Percentiles rank a stretch among this genome's conserved stretches.
Evolutionary conservation across 2,113 vertebrate species (phyloP).

Genomic region (Bubo bubo): DNA sequence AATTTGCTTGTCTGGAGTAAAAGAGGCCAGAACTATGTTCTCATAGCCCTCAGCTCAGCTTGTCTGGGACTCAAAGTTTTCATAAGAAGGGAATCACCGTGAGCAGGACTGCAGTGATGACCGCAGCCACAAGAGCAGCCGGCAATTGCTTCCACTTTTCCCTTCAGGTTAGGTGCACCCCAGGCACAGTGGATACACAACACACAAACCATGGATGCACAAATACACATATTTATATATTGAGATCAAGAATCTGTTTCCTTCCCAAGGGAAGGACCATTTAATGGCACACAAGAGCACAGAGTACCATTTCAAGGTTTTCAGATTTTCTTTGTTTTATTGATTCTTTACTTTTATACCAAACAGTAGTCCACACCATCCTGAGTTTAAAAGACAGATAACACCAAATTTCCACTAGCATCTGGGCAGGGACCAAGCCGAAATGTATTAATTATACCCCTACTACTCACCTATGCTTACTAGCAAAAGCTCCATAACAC

Average conservation of each 20-base stretch:
- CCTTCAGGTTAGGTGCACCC: no score
- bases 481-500: not conserved
- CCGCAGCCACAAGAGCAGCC: rapidly evolving
- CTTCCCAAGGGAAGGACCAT: not conserved
- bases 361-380: rapidly evolving
- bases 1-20: not conserved
- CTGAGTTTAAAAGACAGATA: not conserved
- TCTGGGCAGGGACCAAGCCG: not conserved
- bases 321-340: not conserved
- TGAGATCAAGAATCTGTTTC: not conserved
- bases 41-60: not conserved
- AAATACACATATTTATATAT: not conserved
- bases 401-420: not conserved
- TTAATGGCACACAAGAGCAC: not conserved
- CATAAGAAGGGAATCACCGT: not conserved
- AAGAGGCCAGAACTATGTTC: not conserved
- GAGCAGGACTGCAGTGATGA: not conserved
- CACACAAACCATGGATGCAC: not conserved
- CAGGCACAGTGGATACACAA: rapidly evolving
- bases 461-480: not conserved
- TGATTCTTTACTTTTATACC: not conserved
- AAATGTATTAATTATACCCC: not conserved
- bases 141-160: rapidly evolving
- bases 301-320: not conserved
- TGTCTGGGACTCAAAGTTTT: not conserved